Evolutionary conservation across 35 echinoderm and acorn worm genomes (phyloP).

Genomic region (Lytechinus pictus): DNA sequence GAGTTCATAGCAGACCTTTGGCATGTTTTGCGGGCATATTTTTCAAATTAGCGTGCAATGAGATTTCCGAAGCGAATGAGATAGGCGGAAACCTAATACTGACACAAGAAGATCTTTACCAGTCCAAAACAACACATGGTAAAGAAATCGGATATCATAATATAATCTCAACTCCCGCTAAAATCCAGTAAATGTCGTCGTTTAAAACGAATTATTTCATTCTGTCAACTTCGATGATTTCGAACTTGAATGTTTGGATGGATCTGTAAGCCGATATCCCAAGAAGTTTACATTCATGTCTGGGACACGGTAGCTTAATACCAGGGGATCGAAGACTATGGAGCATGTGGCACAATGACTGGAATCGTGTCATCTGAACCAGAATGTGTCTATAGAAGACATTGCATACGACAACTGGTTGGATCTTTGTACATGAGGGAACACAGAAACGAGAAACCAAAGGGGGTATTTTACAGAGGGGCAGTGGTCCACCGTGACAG

Average conservation of each 20-base stretch:
- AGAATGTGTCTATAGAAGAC: no score
- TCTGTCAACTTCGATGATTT: not conserved
- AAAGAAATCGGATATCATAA: conserved; percentile 5
- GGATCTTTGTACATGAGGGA: no score
- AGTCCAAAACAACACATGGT: not conserved
- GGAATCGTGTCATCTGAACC: no score
- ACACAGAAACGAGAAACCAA: no score
- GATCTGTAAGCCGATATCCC: not conserved
- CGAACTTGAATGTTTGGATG: not conserved
- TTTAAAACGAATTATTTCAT: conserved; percentile 16
- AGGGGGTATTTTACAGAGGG: no score
- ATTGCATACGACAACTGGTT: no score
- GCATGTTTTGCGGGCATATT: not conserved
- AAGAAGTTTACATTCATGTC: not conserved
- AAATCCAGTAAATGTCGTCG: not conserved
- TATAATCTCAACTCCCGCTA: not conserved
- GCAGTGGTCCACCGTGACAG: no score
- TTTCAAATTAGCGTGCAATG: conserved; percentile 10
- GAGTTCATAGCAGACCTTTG: not conserved
- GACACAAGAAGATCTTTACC: not conserved
- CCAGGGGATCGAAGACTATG: no score
- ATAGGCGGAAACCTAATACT: not conserved
- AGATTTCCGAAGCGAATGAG: conserved; percentile 6
- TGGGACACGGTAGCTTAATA: not conserved
- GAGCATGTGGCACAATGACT: no score